Base-by-base conservation (phyloP, 2,113 vertebrate species). In the Progne subis region DNA sequence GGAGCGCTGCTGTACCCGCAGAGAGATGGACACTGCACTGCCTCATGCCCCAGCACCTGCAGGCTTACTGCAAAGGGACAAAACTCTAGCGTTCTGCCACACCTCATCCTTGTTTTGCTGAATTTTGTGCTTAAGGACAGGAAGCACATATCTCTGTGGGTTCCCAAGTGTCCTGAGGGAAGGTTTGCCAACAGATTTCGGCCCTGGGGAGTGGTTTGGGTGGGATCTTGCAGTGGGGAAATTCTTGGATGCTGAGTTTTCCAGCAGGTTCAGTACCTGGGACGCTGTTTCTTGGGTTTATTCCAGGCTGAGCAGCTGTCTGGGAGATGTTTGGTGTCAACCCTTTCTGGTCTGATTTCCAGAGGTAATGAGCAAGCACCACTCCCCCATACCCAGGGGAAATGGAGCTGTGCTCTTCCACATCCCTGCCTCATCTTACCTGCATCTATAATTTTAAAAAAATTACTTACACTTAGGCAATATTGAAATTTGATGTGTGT, bases 1-100 rank as follows among this genome's bases (percentile, higher is more conserved):
- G 11, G 68, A 55, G 2, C 0, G 0, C 25, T 0, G 0, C 24
- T 4, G 32, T 14, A 13, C 46, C 82, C 11, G 3, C 4, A 1
- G 61, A 46, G 83, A 61, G 23, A 26, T 9, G 6, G 2, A 4
- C 31, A 4, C 37, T 7, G 59, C 53, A 1, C n/a, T 7, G 74
- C 70, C 71, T 34, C 34, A 11, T 26, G 44, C 32, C 43, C 41
- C 1, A 0, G 31, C 26, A 17, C 41, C 61, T 31, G 9, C 0
- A 0, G 32, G n/a, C 12, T 6, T n/a, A n/a, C 52, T 68, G 65
- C 53, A 20, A 60, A 43, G 60, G 41, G 26, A 19, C 21, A 56
- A 37, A 21, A 1, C 32, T 1, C 32, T 1, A 2, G 3, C 46
- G 29, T 12, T 3, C 3, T 78, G 86, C 20, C 41, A 26, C 37